phyloP scores from a whole-genome alignment of 2,797 vertebrate genomes.

The Synanceia verrucosa region DNA sequence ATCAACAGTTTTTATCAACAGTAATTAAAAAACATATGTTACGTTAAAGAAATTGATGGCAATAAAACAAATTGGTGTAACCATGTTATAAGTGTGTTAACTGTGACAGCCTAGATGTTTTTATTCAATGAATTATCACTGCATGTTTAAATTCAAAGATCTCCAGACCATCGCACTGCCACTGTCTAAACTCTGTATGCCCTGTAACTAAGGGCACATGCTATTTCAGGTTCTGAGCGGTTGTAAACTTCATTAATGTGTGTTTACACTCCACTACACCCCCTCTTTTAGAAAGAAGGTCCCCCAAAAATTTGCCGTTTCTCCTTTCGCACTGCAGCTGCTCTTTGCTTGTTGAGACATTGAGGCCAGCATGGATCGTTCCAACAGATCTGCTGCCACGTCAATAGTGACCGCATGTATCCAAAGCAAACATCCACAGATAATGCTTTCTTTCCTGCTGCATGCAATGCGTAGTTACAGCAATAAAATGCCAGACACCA shows the following conservation, averaged over 20 bases:
- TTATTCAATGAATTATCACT: not conserved
- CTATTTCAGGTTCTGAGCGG: not conserved
- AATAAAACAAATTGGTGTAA: too few species aligned
- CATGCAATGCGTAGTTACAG: not conserved
- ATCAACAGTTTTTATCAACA: too few species aligned
- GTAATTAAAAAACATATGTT: too few species aligned
- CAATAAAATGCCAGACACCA: not conserved
- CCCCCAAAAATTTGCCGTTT: constrained; percentile 13
- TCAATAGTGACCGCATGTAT: not conserved
- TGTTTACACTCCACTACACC: constrained; percentile 2
- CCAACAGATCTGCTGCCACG: constrained; percentile 10
- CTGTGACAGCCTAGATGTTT: too few species aligned
- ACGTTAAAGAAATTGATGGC: too few species aligned
- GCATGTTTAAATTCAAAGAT: not conserved
- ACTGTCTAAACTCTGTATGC: not conserved
- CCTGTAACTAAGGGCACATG: not conserved
- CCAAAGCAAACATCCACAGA: constrained; percentile 1
- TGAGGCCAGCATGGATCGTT: constrained; percentile 13
- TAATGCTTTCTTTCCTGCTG: not conserved
- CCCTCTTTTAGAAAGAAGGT: constrained; percentile 12
- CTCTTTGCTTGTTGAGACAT: constrained; percentile 7
- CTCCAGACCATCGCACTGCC: not conserved
- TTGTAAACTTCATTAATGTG: constrained; percentile 15
- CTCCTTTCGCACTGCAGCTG: constrained; percentile 35
- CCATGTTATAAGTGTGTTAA: too few species aligned